Base-by-base conservation (phyloP, 2,113 vertebrate genomes). In the Lycocorax pyrrhopterus region DNA sequence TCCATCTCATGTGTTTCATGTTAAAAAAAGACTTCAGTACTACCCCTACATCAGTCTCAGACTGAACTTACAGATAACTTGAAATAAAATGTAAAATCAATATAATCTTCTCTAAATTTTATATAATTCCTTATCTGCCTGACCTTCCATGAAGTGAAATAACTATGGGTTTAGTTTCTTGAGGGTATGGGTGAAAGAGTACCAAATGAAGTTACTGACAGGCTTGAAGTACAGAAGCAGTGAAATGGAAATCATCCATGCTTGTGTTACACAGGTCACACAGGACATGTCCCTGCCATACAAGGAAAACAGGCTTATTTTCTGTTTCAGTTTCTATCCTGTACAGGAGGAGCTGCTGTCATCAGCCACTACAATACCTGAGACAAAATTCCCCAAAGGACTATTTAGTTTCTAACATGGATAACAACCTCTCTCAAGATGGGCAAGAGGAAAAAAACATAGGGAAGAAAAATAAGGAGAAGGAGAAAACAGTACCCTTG, bases 241-340 rank as follows among this genome's bases (percentile, higher is more conserved):
- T 51, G 56, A 59, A 37, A 71, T 19, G 15, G 53, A 81, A 81
- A 11, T 67, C 29, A 51, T 30, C 52, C 64, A 15, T 62, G 21
- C 5, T 78, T 43, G 60, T 21, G 2, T 67, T 63, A 32, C 51
- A 39, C 33, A 43, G 25, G 43, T 87, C 32, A 37, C 46, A 20
- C 7, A 35, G 68, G 66, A 18, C 2, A 0, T 23, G 25, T 41
- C 37, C 0, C 0, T 23, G 13, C 29, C 17, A 8, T n/a, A 8
- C 26, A 62, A 77, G 26, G 68, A 23, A 58, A 89, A 43, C 0
- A 2, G 39, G 21, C 3, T 66, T 80, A 16, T 76, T 67, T 84
- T 93, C 51, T 47, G 12, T 86, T 91, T 86, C 58, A 15, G 46
- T 63, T 87, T 89, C 73, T 33, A 1, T 76, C 23, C 32, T 44